phyloP scores from a whole-genome alignment of 1,140 invertebrate species.

The Hetaerina americana region DNA sequence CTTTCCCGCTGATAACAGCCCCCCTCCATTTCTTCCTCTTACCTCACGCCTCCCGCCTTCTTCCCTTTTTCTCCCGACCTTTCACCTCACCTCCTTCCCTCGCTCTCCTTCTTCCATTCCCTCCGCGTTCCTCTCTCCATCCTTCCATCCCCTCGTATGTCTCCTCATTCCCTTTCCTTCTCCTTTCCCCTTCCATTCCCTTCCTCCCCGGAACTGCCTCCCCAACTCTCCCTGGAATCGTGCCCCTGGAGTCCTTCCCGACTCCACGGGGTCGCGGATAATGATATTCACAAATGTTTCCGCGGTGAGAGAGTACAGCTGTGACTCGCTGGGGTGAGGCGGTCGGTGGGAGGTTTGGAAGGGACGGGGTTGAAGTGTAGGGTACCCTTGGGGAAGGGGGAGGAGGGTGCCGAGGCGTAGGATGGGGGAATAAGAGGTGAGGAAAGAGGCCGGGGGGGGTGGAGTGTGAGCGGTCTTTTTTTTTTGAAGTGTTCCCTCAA shows the following conservation, averaged over 20 bases:
- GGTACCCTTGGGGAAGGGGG: too few relatives aligned
- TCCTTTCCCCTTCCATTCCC: not conserved
- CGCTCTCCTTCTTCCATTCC: not conserved
- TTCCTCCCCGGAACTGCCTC: not conserved
- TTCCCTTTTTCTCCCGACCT: not conserved
- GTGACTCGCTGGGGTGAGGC: too few relatives aligned
- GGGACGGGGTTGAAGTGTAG: too few relatives aligned
- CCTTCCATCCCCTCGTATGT: not conserved
- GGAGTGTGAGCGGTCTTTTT: too few relatives aligned
- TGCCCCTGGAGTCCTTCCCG: not conserved
- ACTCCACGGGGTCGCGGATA: not conserved
- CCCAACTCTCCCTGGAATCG: not conserved
- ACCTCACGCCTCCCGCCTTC: not conserved
- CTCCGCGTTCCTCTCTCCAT: not conserved
- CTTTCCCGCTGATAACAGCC: not conserved
- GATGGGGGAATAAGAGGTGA: too few relatives aligned
- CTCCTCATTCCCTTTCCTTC: not conserved
- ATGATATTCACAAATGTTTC: not conserved
- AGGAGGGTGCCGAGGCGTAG: too few relatives aligned
- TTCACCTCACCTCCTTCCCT: not conserved
- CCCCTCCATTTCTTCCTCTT: not conserved
- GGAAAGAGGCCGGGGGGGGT: too few relatives aligned
- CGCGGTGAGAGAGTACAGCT: not conserved
- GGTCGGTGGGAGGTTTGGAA: too few relatives aligned
- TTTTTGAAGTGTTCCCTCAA: too few relatives aligned